phyloP scores from a whole-genome alignment of 1,140 invertebrate genomes.

The Papilio aristodemus region DNA sequence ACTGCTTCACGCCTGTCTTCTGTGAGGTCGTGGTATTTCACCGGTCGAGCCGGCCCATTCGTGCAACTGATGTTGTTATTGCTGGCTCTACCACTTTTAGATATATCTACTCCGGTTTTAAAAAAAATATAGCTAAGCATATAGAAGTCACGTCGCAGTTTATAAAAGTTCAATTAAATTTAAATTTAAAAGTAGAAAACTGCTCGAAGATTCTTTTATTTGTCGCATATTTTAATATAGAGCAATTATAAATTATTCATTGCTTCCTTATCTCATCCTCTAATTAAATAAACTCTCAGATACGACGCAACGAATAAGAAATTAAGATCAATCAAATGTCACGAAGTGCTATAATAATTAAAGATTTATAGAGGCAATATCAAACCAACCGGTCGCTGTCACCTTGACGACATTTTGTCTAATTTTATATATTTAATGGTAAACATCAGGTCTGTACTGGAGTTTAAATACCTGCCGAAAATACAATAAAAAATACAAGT shows the following conservation, averaged over 20 bases:
- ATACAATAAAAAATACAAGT: too few species aligned
- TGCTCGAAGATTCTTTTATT: neutral
- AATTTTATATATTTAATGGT: neutral
- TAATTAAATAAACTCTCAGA: constrained; percentile 7
- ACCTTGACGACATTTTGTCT: constrained; percentile 18
- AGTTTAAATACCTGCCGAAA: too few species aligned
- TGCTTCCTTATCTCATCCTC: constrained; percentile 4
- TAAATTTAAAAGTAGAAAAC: neutral
- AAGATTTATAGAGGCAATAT: neutral
- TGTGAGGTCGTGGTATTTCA: too few species aligned
- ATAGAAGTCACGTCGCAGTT: too few species aligned
- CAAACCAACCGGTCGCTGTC: neutral
- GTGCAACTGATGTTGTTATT: too few species aligned
- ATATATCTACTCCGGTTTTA: too few species aligned
- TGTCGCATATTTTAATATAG: neutral
- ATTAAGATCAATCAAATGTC: constrained; percentile 20
- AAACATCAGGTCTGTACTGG: neutral
- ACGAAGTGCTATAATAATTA: neutral
- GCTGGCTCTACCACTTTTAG: too few species aligned
- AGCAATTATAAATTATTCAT: neutral
- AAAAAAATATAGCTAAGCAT: too few species aligned
- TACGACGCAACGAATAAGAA: neutral
- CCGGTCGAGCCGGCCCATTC: too few species aligned
- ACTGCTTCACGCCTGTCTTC: too few species aligned
- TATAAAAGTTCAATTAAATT: too few species aligned